Evolutionary conservation across 2,113 vertebrate genomes (phyloP), one percentile per base, ranked within the genome.

Genomic region (Corythornis madagascariensis): DNA sequence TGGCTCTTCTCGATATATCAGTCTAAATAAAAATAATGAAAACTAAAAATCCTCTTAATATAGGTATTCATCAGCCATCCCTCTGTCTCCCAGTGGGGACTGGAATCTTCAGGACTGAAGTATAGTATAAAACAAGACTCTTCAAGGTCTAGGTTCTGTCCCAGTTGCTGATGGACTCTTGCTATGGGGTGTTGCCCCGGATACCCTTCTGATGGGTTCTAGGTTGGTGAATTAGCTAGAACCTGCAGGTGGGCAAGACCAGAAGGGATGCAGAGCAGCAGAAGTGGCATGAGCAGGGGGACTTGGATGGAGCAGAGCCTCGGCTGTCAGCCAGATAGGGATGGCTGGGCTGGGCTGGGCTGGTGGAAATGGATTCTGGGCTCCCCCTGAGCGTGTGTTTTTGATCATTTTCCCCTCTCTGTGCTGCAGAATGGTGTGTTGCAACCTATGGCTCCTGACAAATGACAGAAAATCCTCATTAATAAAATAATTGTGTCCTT

Each of bases 281-380:
- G 45, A 22, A 72, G 66, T 33, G 40, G 47, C 25, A 3, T 17
- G 18, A 1, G 3, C 31, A 38, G 48, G 48, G 74, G 42, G 38
- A 7, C 31, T 2, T 4, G 1, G 1, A 1, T 7, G 28, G 31
- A 83, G 86, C 2, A 1, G 26, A 20, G 8, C 17, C 42, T 17
- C 0, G 2, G 89, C 66, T 83, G 76, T 16, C 0, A 2, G 89
- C 13, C 0, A 1, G 56, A 50, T 43, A n/a, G 56, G 15, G 15
- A 10, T 42, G 42, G 45, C 16, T 0, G 4, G 45, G 8, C 26
- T 0, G 4, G 45, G 8, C 26, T 40, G 7, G 33, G 26, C 82
- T 78, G 73, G 10, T 84, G 81, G 7, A 7, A 42, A 40, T 6
- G 20, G 12, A 4, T 43, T 42, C 82, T 59, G 69, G 72, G 47